Conservation (phyloP, 1,140 invertebrate species). For the Papilio aristodemus region DNA sequence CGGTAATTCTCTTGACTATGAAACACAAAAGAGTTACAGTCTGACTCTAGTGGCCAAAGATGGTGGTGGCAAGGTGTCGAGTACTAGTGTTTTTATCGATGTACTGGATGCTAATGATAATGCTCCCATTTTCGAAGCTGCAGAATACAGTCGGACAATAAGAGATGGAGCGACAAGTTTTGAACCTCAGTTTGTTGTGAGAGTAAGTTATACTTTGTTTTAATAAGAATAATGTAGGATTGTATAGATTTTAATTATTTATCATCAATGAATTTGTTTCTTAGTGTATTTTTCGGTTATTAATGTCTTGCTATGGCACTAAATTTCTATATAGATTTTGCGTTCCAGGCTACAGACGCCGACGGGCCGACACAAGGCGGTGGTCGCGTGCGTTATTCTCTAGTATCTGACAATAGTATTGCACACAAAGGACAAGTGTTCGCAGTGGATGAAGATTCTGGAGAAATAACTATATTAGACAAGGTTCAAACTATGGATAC, state of each 20-base stretch:
- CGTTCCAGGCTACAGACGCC: conserved; percentile 83
- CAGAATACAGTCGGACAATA: conserved; percentile 87
- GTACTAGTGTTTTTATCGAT: conserved; percentile 86
- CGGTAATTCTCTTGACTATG: conserved; percentile 85
- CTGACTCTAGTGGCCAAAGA: conserved; percentile 88
- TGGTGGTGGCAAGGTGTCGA: conserved; percentile 85
- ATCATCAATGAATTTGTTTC: too few relatives aligned
- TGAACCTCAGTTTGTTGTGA: conserved; percentile 88
- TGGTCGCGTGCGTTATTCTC: conserved; percentile 84
- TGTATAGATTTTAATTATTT: conserved; percentile 15
- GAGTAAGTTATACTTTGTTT: conserved; percentile 51
- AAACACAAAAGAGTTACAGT: conserved; percentile 88
- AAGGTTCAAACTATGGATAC: conserved; percentile 86
- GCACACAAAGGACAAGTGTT: conserved; percentile 80
- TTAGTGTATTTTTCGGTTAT: too few relatives aligned
- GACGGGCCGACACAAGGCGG: conserved; percentile 87
- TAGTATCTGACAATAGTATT: conserved; percentile 86
- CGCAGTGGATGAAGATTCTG: conserved; percentile 84
- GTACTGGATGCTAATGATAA: conserved; percentile 92
- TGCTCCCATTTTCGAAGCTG: conserved; percentile 86
- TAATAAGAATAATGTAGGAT: conserved; percentile 11
- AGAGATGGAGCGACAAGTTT: conserved; percentile 86
- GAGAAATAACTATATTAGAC: conserved; percentile 84
- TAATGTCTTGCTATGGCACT: too few relatives aligned
- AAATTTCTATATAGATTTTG: conserved; percentile 28